Evolutionary conservation across 30 jellyfish, hydroid and myxozoan species (phyloP).

Genomic region (Cassiopea xamachana): DNA sequence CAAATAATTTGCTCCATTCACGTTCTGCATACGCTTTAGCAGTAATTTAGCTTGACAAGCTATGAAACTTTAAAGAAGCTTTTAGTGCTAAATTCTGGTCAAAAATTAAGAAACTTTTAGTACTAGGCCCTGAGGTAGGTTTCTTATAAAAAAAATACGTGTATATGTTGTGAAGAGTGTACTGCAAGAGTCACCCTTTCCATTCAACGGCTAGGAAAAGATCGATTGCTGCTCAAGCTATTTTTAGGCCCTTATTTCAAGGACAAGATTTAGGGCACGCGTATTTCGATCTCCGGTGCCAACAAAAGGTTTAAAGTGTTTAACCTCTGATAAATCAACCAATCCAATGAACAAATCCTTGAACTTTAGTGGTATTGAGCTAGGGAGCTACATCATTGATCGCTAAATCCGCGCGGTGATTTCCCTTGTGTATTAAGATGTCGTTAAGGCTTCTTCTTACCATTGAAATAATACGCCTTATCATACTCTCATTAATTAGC

Average conservation of each 20-base stretch:
- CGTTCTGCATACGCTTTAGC: too few species aligned
- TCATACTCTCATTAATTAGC: background rate
- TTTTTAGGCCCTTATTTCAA: background rate
- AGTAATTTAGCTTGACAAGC: too few species aligned
- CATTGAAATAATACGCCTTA: background rate
- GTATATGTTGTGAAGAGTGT: too few species aligned
- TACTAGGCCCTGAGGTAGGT: too few species aligned
- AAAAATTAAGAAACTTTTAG: too few species aligned
- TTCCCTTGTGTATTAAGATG: background rate
- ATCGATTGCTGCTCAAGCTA: background rate
- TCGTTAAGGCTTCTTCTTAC: background rate
- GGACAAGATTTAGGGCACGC: slow-evolving; percentile 7
- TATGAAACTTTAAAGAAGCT: too few species aligned
- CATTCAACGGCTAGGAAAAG: background rate
- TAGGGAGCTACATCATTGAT: background rate
- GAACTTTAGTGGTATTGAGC: background rate
- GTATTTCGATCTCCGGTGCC: background rate
- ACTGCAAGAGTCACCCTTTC: too few species aligned
- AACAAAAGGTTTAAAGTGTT: background rate
- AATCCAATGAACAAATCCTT: background rate
- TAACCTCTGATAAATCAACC: background rate
- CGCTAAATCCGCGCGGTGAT: background rate
- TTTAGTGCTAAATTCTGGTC: too few species aligned
- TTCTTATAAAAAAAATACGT: too few species aligned
- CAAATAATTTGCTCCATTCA: too few species aligned